Percentiles rank a stretch among this genome's conserved stretches.
phyloP scores from a whole-genome alignment of 2,888 invertebrate genomes.

The Timema podura region DNA sequence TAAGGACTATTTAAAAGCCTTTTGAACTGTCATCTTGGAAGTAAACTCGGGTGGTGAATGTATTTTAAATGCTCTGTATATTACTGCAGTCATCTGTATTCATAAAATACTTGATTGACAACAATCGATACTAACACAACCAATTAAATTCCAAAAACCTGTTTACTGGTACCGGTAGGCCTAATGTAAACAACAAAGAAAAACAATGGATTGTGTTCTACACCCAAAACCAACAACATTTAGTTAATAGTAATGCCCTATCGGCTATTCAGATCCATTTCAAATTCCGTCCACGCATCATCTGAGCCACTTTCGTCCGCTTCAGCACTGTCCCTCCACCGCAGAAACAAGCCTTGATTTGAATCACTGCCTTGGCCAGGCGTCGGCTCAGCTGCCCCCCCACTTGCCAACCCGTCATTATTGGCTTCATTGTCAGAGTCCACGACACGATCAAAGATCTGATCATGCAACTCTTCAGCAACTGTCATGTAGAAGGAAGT shows the following conservation, averaged over 20 bases:
- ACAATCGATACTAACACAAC: too few species aligned
- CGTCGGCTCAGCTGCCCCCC: conserved; percentile 4
- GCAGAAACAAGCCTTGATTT: background rate
- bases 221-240: too few species aligned
- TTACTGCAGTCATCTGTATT: too few species aligned
- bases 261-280: conserved; percentile 49
- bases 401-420: conserved; percentile 4
- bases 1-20: too few species aligned
- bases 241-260: background rate
- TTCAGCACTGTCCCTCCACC: conserved; percentile 17
- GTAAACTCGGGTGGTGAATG: too few species aligned
- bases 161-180: too few species aligned
- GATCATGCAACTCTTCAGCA: conserved; percentile 46
- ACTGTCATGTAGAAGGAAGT: conserved; percentile 51
- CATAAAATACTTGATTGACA: too few species aligned
- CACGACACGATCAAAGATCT: conserved; percentile 48
- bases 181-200: too few species aligned
- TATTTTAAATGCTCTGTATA: too few species aligned
- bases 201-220: too few species aligned
- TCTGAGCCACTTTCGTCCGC: conserved; percentile 55
- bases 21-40: too few species aligned
- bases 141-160: too few species aligned
- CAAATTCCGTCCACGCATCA: conserved; percentile 58
- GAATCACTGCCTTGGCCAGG: conserved; percentile 1
- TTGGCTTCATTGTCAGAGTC: conserved; percentile 38